Conservation (phyloP, 2,113 vertebrate species). For the Nothoprocta perdicaria region DNA sequence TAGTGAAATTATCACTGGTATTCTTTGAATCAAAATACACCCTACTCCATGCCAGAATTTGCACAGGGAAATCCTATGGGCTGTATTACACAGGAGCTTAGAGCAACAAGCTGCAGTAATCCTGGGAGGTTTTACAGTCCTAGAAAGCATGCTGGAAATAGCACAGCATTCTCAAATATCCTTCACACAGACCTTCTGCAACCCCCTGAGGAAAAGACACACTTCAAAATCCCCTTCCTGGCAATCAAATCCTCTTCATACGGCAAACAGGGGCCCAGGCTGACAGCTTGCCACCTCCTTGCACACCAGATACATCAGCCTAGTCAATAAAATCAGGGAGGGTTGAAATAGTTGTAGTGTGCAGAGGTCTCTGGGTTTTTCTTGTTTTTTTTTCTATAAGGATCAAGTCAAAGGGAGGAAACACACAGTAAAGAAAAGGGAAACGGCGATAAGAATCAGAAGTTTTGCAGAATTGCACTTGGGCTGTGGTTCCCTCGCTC, state of each 20-base stretch:
- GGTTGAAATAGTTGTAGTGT: neutral
- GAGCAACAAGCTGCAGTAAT: neutral
- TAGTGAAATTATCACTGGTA: neutral
- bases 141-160: slow-evolving; percentile 9
- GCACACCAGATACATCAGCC: neutral
- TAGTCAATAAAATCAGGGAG: slow-evolving; percentile 12
- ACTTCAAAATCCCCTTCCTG: slow-evolving; percentile 10
- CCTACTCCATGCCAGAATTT: neutral
- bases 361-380: neutral
- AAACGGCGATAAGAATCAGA: neutral
- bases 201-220: neutral
- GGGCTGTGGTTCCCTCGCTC: neutral
- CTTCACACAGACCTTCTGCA: slow-evolving; percentile 6
- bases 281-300: neutral
- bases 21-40: neutral
- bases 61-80: neutral
- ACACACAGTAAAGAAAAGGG: neutral
- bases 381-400: neutral
- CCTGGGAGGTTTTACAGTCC: neutral
- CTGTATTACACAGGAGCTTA: neutral
- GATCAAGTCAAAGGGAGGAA: slow-evolving; percentile 20
- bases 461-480: neutral
- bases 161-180: neutral
- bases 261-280: neutral
- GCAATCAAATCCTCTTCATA: neutral